Base-by-base conservation (phyloP, 1,140 invertebrate genomes). In the Pomacea maculata region DNA sequence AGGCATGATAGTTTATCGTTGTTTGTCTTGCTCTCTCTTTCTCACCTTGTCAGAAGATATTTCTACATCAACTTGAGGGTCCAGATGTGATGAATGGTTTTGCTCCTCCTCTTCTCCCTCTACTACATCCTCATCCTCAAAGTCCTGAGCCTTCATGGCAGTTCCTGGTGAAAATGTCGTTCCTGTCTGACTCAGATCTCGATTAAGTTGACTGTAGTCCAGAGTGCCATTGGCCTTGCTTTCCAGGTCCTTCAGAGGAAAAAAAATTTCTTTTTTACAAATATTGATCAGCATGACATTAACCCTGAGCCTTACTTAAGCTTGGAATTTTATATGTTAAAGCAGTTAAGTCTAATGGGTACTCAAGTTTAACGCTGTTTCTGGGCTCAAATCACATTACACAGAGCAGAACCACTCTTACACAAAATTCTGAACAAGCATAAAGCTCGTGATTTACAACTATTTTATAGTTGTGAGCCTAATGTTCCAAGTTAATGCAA, bases 101-200 rank as follows among this genome's bases (percentile, higher is more conserved):
- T 21, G 45, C 52, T 70, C 61, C 75, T 29, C 71, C 75, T 21
- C 57, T 57, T 61, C 80, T 82, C 11, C 55, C 63, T 12, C 78
- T 75, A 77, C 74, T 29, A 75, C 78, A n/a, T 75, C 63, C 19
- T 79, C 75, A n/a, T 75, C 82, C 65, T 84, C 82, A 25, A 68
- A 54, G 15, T 29, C 78, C 15, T 54, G 67, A 29, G 78, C 57
- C 71, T 80, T 83, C 74, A 79, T 82, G 34, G 84, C 83, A 55
- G 85, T 85, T 12, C 85, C 86, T 21, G 86, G 85, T 74, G 87
- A 86, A 78, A 87, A 79, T 11, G 84, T 87, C 15, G 85, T 86
- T 19, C 80, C 88, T 77, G 88, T 88, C 67, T 84, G 83, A 84
- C 87, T 89, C n/a, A 90, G 84, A 14, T 90, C 88, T 21, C 85